Percentiles rank a stretch among this genome's conserved stretches.
These are phyloP conservation scores for Thumatha senex DNA, from an alignment of 2,888 invertebrate genomes.

Conservation along the genomic window DNA sequence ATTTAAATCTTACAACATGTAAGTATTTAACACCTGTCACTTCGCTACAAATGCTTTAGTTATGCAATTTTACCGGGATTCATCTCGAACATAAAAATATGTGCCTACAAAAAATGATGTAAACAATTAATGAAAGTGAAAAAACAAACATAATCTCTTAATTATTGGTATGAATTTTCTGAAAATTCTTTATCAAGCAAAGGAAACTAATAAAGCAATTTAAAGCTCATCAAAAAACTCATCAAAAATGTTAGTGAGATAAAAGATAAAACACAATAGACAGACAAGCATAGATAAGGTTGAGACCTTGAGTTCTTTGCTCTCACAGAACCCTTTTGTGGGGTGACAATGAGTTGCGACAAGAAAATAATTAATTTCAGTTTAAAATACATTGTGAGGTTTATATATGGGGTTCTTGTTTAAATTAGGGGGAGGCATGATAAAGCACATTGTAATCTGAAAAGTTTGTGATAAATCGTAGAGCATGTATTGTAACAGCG, in stretches of 20 bases:
- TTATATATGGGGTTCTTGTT: constrained; percentile 12
- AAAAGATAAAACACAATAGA: neutral
- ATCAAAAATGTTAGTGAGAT: constrained; percentile 8
- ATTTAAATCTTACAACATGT: too few species aligned
- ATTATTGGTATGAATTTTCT: too few species aligned
- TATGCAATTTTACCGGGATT: too few species aligned
- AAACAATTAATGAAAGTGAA: too few species aligned
- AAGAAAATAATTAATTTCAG: constrained; percentile 37
- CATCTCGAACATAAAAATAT: too few species aligned
- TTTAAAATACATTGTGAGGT: constrained; percentile 27
- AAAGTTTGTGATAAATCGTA: neutral
- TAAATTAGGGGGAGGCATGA: neutral
- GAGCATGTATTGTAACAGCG: neutral
- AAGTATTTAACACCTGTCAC: too few species aligned
- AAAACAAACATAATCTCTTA: too few species aligned
- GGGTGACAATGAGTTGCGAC: constrained; percentile 31
- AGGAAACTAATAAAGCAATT: constrained; percentile 38
- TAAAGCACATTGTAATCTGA: neutral
- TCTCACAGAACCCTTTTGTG: constrained; percentile 29
- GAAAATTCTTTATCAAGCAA: constrained; percentile 32
- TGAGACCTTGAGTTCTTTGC: constrained; percentile 26
- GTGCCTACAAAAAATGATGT: too few species aligned
- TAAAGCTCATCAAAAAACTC: constrained; percentile 33
- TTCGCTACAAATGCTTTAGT: too few species aligned
- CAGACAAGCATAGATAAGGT: constrained; percentile 4